phyloP scores from a whole-genome alignment of 2,797 vertebrate genomes.

The Tarsius wallacei region DNA sequence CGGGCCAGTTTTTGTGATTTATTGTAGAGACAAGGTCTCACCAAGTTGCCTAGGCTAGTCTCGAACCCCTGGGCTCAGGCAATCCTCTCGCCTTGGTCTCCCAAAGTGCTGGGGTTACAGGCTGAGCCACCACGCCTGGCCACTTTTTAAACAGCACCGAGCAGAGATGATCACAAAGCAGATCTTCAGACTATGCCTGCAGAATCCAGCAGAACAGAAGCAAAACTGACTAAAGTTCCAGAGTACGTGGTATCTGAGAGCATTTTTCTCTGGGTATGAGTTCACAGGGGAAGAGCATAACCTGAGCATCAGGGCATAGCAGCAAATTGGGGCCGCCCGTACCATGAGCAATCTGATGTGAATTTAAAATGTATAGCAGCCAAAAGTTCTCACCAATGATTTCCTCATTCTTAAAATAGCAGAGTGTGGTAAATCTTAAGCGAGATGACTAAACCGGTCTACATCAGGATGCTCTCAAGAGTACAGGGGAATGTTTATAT shows the following conservation, averaged over 20 bases:
- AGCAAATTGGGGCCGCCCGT: too few species aligned
- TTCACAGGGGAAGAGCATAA: accelerated
- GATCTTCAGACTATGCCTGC: background rate
- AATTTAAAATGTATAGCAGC: background rate
- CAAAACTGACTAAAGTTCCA: background rate
- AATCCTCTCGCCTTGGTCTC: too few species aligned
- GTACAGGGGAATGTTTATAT: background rate
- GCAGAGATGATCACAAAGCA: background rate
- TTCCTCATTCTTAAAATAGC: background rate
- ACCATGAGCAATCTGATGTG: background rate
- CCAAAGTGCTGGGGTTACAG: too few species aligned
- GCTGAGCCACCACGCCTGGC: too few species aligned
- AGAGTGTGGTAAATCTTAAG: background rate
- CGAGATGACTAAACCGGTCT: background rate
- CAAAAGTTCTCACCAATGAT: background rate
- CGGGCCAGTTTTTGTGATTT: too few species aligned
- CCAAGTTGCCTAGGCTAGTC: too few species aligned
- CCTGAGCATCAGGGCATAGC: background rate
- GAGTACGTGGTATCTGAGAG: background rate
- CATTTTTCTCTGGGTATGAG: background rate
- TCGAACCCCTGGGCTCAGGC: too few species aligned
- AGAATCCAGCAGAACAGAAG: background rate
- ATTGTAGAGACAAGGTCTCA: too few species aligned
- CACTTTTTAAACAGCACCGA: background rate
- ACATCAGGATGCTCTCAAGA: background rate